phyloP scores from a whole-genome alignment of 2,888 invertebrate genomes.

The Cryptosula pallasiana region DNA sequence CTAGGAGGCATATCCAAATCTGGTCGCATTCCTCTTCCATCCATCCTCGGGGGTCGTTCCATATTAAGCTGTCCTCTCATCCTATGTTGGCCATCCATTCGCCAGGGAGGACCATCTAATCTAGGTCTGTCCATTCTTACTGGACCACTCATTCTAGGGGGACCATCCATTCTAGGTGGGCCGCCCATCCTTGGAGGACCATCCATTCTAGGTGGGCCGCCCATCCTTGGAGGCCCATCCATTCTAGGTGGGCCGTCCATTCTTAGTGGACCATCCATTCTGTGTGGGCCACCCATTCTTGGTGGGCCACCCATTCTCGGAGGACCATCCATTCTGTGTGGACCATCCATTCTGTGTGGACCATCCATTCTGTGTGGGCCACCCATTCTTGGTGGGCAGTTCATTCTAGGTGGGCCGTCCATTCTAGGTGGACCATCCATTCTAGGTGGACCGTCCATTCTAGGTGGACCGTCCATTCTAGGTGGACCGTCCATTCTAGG shows the following conservation, averaged over 20 bases:
- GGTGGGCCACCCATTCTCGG: constrained; percentile 8
- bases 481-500: constrained; percentile 23
- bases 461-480: constrained; percentile 18
- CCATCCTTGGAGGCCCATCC: background rate
- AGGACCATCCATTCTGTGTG: constrained; percentile 2
- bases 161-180: constrained; percentile 5
- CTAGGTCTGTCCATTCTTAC: background rate
- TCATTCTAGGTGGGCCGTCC: constrained; percentile 7
- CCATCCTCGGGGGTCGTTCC: background rate
- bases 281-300: constrained; percentile 4
- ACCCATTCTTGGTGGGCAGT: constrained; percentile 16
- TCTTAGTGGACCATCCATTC: background rate
- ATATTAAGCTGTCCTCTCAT: background rate
- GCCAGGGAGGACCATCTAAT: background rate
- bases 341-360: background rate
- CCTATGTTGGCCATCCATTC: background rate
- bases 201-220: background rate
- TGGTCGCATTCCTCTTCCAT: constrained; percentile 13
- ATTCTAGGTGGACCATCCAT: constrained; percentile 20
- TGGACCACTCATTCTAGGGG: constrained; percentile 1
- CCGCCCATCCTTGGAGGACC: background rate
- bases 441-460: constrained; percentile 21
- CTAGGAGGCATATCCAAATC: background rate
- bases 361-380: constrained; percentile 9
- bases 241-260: background rate